Evolutionary conservation across 2,888 invertebrate genomes (phyloP), one percentile per base, ranked within the genome.

Genomic region (Chrysomela aeneicollis): DNA sequence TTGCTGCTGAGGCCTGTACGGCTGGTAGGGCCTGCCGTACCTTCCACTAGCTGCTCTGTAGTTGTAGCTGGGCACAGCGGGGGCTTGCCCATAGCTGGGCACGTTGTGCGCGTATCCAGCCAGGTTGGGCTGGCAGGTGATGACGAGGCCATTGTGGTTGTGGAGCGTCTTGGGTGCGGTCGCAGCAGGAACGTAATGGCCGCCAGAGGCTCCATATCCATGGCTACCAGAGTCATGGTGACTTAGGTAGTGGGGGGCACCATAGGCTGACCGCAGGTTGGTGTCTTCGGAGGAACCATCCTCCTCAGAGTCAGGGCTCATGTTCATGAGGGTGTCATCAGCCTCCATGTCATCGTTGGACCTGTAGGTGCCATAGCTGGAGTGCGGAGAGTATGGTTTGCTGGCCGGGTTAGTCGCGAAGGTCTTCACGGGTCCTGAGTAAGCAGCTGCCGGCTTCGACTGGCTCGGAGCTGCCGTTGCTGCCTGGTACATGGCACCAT

Each of bases 111-210:
- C 79, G 61, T 81, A 82, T 51, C 83, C 83, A 53, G 82, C 81
- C 35, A 82, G 73, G 63, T 79, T 79, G 12, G 83, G 83, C 74
- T 82, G 82, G 65, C 83, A 83, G n/a, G 82, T 82, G 46, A 83
- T 82, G 3, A 82, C 81, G 30, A 83, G 71, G 8, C 82, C 82
- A 64, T 74, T 78, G 64, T 81, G 81, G 18, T 67, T 59, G 21
- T 67, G 70, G 26, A 4, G 18, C 17, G 73, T 70, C n/a, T 68
- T 57, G 1, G 65, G 66, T 9, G 49, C 46, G 2, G 65, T 63
- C 9, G 53, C 46, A 0, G 63, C 51, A 2, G 69, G 66, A 4
- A 61, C 18, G 30, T 60, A 61, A 0, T 47, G 26, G 17, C 42
- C 35, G 2, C n/a, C 17, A 6, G 63, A 53, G 2, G 42, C 8